phyloP scores from a whole-genome alignment of 2,797 vertebrate species.

The Parotocinclus haroldoi region DNA sequence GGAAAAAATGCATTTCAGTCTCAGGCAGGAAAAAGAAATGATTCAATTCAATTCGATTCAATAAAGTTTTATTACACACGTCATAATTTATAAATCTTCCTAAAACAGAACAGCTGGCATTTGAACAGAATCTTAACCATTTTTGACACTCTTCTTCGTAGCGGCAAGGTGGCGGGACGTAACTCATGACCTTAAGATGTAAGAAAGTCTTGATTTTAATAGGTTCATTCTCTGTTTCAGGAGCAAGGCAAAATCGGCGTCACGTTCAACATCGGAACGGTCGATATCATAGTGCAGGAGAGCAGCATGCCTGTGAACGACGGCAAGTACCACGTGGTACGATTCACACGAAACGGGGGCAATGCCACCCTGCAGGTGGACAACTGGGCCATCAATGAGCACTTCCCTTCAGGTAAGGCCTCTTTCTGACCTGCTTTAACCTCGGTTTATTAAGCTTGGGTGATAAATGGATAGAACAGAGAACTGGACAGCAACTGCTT shows the following conservation, averaged over 20 bases:
- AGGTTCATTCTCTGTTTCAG: too few relatives aligned
- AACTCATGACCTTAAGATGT: too few relatives aligned
- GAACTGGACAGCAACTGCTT: slow-evolving; percentile 53
- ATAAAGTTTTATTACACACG: too few relatives aligned
- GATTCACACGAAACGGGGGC: slow-evolving; percentile 93
- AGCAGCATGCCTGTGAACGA: slow-evolving; percentile 91
- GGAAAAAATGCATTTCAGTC: too few relatives aligned
- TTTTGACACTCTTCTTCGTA: too few relatives aligned
- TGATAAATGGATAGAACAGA: slow-evolving; percentile 30
- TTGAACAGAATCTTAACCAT: too few relatives aligned
- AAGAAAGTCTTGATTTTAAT: too few relatives aligned
- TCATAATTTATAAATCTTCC: too few relatives aligned
- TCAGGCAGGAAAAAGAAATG: too few relatives aligned
- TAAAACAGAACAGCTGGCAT: too few relatives aligned
- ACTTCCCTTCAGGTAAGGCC: slow-evolving; percentile 90
- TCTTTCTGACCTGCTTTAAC: slow-evolving; percentile 20
- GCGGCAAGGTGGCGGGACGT: too few relatives aligned
- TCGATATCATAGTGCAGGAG: slow-evolving; percentile 92
- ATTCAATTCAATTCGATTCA: too few relatives aligned
- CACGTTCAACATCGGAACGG: slow-evolving; percentile 94
- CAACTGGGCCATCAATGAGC: slow-evolving; percentile 95
- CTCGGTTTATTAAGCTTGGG: slow-evolving; percentile 13
- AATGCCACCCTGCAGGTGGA: slow-evolving; percentile 97
- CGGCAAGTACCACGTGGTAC: slow-evolving; percentile 95
- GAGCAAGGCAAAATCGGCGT: slow-evolving; percentile 97